Conservation (phyloP, 2,113 vertebrate species). For the Sinocyclocheilus anshuiensis region DNA sequence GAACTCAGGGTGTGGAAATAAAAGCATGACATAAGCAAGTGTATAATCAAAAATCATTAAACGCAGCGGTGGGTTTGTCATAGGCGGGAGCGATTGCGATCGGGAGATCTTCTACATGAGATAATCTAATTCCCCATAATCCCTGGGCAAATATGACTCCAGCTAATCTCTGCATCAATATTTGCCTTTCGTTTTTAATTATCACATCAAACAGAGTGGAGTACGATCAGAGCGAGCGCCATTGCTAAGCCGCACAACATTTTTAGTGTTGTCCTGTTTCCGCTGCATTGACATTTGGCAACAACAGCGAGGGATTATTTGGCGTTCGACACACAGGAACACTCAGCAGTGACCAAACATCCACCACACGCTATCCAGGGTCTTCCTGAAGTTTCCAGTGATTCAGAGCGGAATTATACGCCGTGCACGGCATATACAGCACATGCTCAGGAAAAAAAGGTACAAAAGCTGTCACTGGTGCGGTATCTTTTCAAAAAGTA, state of each 20-base stretch:
- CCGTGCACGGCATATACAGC: not conserved
- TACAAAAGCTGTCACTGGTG: too few relatives aligned
- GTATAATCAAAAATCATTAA: not conserved
- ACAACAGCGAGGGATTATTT: not conserved
- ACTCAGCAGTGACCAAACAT: not conserved
- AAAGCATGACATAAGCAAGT: not conserved
- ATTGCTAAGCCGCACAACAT: slow-evolving; percentile 36
- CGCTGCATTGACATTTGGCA: slow-evolving; percentile 46
- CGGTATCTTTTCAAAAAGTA: too few relatives aligned
- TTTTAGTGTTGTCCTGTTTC: slow-evolving; percentile 34
- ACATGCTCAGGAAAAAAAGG: too few relatives aligned
- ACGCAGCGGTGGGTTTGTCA: not conserved
- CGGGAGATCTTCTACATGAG: slow-evolving; percentile 30
- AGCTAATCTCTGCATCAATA: slow-evolving; percentile 53
- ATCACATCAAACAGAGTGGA: slow-evolving; percentile 53
- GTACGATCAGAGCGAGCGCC: not conserved
- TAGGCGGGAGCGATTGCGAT: not conserved
- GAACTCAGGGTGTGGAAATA: not conserved
- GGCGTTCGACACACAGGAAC: not conserved
- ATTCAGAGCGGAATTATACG: not conserved
- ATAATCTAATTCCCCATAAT: slow-evolving; percentile 53
- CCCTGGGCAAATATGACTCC: slow-evolving; percentile 47
- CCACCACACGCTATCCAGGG: not conserved
- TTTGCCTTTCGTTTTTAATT: slow-evolving; percentile 53
- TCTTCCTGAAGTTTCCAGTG: not conserved